Conservation (phyloP, 1,140 invertebrate genomes). For the Tetragnatha versicolor region DNA sequence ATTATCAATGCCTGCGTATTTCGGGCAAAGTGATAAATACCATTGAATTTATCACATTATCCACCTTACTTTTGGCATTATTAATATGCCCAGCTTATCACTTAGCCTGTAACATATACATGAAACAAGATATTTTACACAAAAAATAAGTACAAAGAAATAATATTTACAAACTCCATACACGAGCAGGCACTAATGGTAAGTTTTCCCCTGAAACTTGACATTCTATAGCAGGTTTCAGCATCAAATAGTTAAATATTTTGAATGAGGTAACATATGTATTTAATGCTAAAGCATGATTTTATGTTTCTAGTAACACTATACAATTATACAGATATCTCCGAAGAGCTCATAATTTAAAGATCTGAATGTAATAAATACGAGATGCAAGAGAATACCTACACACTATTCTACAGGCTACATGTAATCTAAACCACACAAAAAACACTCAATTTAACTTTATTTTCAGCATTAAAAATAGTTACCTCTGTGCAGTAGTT, state of each 20-base stretch:
- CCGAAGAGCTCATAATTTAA: neutral
- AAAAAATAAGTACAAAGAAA: no score
- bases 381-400: neutral
- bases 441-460: neutral
- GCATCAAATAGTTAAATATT: constrained; percentile 18
- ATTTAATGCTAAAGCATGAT: constrained; percentile 12
- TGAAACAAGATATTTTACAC: neutral
- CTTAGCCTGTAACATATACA: neutral
- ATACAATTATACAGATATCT: no score
- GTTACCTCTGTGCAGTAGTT: constrained; percentile 21
- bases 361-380: neutral
- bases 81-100: no score
- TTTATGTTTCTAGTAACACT: no score
- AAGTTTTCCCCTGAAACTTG: constrained; percentile 9
- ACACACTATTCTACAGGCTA: neutral
- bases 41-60: no score
- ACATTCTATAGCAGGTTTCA: constrained; percentile 13
- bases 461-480: constrained; percentile 32
- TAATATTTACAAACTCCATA: constrained; percentile 26
- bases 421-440: neutral
- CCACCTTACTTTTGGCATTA: no score
- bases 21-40: no score
- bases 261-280: constrained; percentile 17
- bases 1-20: no score
- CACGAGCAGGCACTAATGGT: constrained; percentile 48